Evolutionary conservation across 2,888 invertebrate genomes (phyloP).

Genomic region (Caenorhabditis doughertyi): DNA sequence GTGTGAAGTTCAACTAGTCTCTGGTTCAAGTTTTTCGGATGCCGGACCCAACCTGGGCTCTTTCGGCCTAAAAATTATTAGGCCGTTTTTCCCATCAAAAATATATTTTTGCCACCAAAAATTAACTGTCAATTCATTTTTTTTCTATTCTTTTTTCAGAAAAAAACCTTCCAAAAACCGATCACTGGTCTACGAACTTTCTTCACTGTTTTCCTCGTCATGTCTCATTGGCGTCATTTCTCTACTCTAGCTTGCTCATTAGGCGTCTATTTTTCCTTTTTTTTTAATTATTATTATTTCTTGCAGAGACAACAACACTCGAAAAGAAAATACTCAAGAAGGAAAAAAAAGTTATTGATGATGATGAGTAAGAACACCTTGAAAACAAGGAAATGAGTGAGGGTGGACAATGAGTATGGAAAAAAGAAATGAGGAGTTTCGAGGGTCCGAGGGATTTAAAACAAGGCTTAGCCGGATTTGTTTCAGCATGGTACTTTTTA

Average conservation of each 20-base stretch:
- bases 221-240: slow-evolving; percentile 1
- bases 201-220: neutral
- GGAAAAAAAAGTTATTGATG: too few species aligned
- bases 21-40: too few species aligned
- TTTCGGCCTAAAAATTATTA: too few species aligned
- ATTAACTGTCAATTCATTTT: neutral
- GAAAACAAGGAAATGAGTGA: slow-evolving; percentile 13
- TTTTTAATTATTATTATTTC: neutral
- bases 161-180: neutral
- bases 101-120: neutral
- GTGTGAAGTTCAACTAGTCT: neutral
- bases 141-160: too few species aligned
- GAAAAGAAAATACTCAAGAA: too few species aligned
- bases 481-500: too few species aligned
- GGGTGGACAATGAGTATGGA: too few species aligned
- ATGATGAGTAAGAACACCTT: neutral
- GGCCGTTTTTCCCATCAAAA: neutral
- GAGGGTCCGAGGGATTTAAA: too few species aligned
- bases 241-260: neutral
- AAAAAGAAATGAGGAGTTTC: too few species aligned
- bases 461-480: too few species aligned
- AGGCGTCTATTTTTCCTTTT: neutral
- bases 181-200: slow-evolving; percentile 8
- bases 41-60: too few species aligned
- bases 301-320: neutral